These are phyloP conservation scores for Xerus rutilus DNA, from an alignment of 2,797 vertebrate genomes.

Conservation along the genomic window DNA sequence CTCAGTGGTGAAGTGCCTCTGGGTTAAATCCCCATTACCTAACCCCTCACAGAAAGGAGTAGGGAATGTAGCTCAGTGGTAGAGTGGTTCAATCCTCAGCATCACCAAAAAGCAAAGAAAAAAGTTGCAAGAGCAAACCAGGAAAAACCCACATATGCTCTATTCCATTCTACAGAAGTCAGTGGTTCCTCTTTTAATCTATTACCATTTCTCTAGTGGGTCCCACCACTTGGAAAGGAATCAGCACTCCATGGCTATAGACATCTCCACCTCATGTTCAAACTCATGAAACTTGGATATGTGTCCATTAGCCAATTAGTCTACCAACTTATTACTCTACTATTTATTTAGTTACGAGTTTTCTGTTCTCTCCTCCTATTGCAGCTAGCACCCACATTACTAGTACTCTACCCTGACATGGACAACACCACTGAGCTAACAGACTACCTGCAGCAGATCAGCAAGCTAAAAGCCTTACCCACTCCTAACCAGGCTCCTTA, in stretches of 20 bases:
- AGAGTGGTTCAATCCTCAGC: not conserved
- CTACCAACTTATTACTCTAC: not conserved
- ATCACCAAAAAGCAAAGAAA: not conserved
- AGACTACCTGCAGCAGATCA: not conserved
- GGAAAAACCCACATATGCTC: not conserved
- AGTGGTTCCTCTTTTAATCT: not conserved
- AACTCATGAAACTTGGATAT: not conserved
- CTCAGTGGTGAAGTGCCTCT: too few relatives aligned
- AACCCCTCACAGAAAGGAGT: not conserved
- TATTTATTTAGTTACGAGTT: not conserved
- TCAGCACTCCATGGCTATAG: not conserved
- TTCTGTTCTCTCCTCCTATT: not conserved
- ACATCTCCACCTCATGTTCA: not conserved
- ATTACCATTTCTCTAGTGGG: not conserved
- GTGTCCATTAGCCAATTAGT: not conserved
- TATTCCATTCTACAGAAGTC: not conserved
- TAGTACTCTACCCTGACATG: not conserved
- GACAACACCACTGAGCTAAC: not conserved
- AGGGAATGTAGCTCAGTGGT: not conserved
- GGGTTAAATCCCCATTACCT: too few relatives aligned
- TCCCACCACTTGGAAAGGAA: not conserved
- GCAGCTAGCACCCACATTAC: not conserved
- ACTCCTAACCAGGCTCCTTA: not conserved
- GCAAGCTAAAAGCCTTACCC: not conserved
- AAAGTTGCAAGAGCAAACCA: not conserved